These are phyloP conservation scores for Sepioteuthis lessoniana DNA, from an alignment of 2,888 invertebrate genomes.

Conservation along the genomic window DNA sequence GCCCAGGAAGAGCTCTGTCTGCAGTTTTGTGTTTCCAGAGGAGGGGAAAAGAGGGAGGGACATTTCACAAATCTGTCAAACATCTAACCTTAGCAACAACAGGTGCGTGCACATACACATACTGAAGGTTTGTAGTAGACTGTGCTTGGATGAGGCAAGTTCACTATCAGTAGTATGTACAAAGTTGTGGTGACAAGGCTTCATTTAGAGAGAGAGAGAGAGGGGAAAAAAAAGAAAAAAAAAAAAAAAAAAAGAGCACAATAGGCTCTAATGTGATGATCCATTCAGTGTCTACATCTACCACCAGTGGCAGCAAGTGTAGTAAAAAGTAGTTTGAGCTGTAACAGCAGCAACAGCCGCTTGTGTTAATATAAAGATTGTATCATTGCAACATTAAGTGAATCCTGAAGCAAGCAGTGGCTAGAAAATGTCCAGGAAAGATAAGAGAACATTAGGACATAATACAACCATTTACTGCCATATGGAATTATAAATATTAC, in stretches of 20 bases:
- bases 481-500: conserved; percentile 47
- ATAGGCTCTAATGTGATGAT: not conserved
- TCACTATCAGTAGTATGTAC: conserved; percentile 17
- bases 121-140: not conserved
- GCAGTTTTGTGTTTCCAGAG: not conserved
- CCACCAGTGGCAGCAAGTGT: not conserved
- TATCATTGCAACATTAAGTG: not conserved
- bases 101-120: not conserved
- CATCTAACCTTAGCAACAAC: not conserved
- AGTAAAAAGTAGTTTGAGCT: not conserved
- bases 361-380: conserved; percentile 2
- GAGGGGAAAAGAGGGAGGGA: not conserved
- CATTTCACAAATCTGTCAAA: not conserved
- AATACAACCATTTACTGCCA: conserved; percentile 47
- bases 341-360: too few species aligned
- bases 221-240: not conserved
- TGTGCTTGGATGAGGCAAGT: not conserved
- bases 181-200: not conserved
- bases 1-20: conserved; percentile 36
- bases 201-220: not conserved
- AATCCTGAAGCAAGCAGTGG: conserved; percentile 45
- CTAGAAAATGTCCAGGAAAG: conserved; percentile 36
- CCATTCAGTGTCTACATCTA: not conserved
- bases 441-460: conserved; percentile 37
- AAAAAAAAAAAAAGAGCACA: too few species aligned